Base-by-base conservation (phyloP, 2,888 invertebrate genomes). In the Agrotis exclamationis region DNA sequence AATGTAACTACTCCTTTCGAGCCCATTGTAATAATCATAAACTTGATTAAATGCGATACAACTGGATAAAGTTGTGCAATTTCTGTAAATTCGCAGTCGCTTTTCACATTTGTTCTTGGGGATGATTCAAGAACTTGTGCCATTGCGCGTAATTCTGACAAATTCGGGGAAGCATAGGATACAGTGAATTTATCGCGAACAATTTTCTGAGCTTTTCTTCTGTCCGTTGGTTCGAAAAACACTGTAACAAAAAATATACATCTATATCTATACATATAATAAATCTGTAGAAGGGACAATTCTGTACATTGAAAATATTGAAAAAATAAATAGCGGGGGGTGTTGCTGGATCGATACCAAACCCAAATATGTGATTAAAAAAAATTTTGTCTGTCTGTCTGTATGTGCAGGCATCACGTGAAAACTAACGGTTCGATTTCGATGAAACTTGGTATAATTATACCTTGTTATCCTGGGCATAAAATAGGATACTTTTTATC, bases 181-280 rank as follows among this genome's bases (percentile, higher is more conserved):
- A 98, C 87, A 93, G 95, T 96, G 58, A 92, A 86, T 16, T 91
- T 87, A 16, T 92, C 95, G 50, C 90, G 87, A 77, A 98, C 97
- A 33, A 98, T 97, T 92, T 98, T 98, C 0, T 93, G 91, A 0
- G 98, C 98, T 89, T 98, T 98, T 82, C 97, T 96, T 86, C 97
- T 94, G 87, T 99, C 99, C 0, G 99, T 99, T 1, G 99, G 99
- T 91, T 99, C 99, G 91, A 97, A 99, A 96, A 98, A 98, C 11
- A 99, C 99, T 97, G 97, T 39, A 84, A 84, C 80, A 97, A 97
- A 91, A 91, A 89, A 85, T 80, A 85, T n/a, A n/a, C n/a, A n/a
- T n/a, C n/a, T n/a, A n/a, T n/a, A n/a, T n/a, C n/a, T n/a, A n/a
- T n/a, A n/a, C n/a, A n/a, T n/a, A n/a, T n/a, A n/a, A n/a, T n/a